A percentile compares a stretch with the other conserved stretches of the same genome.
Conservation (phyloP, 2,797 vertebrate species). For the Propithecus deckenii region DNA sequence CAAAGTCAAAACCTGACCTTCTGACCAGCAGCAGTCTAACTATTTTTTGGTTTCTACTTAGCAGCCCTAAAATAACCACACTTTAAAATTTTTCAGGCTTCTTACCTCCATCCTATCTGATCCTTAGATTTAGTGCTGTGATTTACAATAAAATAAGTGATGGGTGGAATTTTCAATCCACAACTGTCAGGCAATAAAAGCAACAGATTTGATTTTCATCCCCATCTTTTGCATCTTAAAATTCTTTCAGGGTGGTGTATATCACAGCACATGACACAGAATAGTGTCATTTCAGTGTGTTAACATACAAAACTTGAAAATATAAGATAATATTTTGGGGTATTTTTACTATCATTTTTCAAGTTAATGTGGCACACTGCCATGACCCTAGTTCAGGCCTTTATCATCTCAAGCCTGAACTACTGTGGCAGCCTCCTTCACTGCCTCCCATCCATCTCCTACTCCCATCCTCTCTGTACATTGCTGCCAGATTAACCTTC, state of each 20-base stretch:
- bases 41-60: slow-evolving; percentile 14
- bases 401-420: slow-evolving; percentile 27
- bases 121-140: not conserved
- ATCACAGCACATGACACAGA: not conserved
- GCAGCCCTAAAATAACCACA: not conserved
- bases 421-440: slow-evolving; percentile 41
- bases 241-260: not conserved
- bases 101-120: not conserved
- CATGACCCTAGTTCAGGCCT: slow-evolving; percentile 46
- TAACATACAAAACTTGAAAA: slow-evolving; percentile 25
- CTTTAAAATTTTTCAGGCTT: not conserved
- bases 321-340: not conserved
- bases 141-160: slow-evolving; percentile 10
- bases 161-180: not conserved
- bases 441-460: slow-evolving; percentile 38
- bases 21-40: not conserved
- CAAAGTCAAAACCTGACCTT: not conserved
- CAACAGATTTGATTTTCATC: not conserved
- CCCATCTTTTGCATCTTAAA: not conserved
- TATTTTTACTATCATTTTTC: not conserved
- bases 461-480: not conserved
- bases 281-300: not conserved
- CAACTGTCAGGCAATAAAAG: not conserved
- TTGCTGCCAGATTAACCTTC: slow-evolving; percentile 66
- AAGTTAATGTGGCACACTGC: slow-evolving; percentile 20